Base-by-base conservation (phyloP, 2,797 vertebrate genomes). In the Dicrostonyx torquatus region DNA sequence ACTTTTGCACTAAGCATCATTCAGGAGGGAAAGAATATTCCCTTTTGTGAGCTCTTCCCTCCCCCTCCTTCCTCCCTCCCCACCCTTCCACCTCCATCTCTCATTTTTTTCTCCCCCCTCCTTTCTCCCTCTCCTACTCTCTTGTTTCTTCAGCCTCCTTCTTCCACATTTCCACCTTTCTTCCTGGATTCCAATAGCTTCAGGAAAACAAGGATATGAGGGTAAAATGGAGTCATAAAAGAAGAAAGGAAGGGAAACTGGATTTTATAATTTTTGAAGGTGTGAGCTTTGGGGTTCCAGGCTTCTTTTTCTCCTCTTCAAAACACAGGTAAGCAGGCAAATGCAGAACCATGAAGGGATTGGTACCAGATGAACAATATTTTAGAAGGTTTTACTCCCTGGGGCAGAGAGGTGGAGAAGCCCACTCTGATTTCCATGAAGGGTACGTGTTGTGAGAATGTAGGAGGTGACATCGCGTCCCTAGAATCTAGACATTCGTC, bases 401-500 rank as follows among this genome's bases (percentile, higher is more conserved):
- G 45, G 45, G 22, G 31, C 0, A 26, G 43, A 6, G 43, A 6
- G 20, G 17, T 48, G 40, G 37, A 24, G 14, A 48, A 85, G 26
- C 20, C 18, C 2, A n/a, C 62, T 22, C 53, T 78, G 92, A 85
- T 77, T 77, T 93, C 37, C 29, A 82, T 43, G 55, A 75, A 75
- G 62, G 40, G 5, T 50, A 24, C 92, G 34, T 17, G 60, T 13
- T 37, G 48, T 34, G 62, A 88, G 86, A 37, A 83, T 86, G 93
- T 75, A 94, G 88, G 88, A 93, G 68, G 64, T 83, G 77, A 72
- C 91, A 90, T 90, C 2, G 34, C 50, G 64, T 90, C 62, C 4
- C 43, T 12, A 53, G 73, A 64, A 66, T 76, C 82, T 53, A 85
- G 89, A 93, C 87, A 76, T 95, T 93, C 66, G 75, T 96, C 94